A percentile compares a stretch with the other conserved stretches of the same genome.
These are phyloP conservation scores for Rhabdomys dilectus DNA, from an alignment of 2,113 vertebrate genomes.

Conservation along the genomic window DNA sequence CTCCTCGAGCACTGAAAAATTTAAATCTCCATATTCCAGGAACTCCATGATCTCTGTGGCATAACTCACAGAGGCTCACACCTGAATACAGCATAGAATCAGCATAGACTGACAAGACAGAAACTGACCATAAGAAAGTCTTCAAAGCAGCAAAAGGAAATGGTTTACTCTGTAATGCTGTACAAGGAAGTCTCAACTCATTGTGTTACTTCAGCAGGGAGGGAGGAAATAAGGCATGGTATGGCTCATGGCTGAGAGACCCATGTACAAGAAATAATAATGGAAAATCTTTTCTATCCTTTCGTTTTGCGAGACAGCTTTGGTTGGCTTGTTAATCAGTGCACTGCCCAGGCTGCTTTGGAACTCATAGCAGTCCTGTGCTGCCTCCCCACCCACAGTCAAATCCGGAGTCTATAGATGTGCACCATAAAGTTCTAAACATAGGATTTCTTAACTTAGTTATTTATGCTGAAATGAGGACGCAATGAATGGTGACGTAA, in stretches of 20 bases:
- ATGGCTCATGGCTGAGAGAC: neutral
- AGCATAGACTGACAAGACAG: neutral
- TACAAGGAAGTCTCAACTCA: neutral
- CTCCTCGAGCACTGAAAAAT: neutral
- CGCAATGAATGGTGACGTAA: neutral
- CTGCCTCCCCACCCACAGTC: no score
- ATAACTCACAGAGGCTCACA: neutral
- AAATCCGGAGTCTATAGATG: no score
- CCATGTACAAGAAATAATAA: neutral
- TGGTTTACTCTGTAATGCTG: neutral
- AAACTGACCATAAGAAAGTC: neutral
- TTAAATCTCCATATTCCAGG: neutral
- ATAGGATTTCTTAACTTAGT: neutral
- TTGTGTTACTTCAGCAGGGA: neutral
- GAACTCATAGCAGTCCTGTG: neutral
- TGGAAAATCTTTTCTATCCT: neutral
- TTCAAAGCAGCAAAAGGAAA: neutral
- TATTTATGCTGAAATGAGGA: neutral
- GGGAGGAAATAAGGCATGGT: neutral
- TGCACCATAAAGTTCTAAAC: neutral
- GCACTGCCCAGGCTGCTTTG: no score
- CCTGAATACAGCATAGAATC: accelerated
- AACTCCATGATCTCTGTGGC: neutral
- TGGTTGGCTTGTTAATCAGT: neutral
- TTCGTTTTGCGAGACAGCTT: no score